Evolutionary conservation across 2,113 vertebrate genomes (phyloP).

Genomic region (Aythya baeri): DNA sequence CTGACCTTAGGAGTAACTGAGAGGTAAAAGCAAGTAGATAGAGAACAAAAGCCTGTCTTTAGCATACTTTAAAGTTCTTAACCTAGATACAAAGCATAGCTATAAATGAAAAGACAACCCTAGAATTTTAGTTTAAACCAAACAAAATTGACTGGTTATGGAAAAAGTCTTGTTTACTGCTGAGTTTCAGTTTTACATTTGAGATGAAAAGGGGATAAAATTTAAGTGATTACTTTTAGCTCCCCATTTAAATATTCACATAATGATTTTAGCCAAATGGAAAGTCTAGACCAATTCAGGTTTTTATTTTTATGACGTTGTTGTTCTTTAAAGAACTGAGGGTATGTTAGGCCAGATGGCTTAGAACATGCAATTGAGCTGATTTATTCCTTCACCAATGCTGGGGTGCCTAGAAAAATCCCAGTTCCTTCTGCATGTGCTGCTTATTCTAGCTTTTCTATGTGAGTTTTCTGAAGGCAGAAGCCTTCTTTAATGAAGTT

Average conservation of each 20-base stretch:
- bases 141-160: neutral
- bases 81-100: neutral
- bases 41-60: neutral
- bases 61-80: neutral
- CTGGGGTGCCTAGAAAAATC: neutral
- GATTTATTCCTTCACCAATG: neutral
- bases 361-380: neutral
- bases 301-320: neutral
- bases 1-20: neutral
- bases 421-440: neutral
- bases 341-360: neutral
- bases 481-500: neutral
- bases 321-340: neutral
- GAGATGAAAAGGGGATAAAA: neutral
- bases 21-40: neutral
- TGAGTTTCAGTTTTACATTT: neutral
- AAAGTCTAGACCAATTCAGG: neutral
- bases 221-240: neutral
- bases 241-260: rapidly evolving
- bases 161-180: neutral
- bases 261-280: neutral
- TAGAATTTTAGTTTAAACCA: neutral
- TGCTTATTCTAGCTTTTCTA: neutral
- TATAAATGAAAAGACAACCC: neutral
- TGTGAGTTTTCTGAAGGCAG: neutral